Conservation (phyloP, 2,113 vertebrate genomes). For the Morphnarchus princeps region DNA sequence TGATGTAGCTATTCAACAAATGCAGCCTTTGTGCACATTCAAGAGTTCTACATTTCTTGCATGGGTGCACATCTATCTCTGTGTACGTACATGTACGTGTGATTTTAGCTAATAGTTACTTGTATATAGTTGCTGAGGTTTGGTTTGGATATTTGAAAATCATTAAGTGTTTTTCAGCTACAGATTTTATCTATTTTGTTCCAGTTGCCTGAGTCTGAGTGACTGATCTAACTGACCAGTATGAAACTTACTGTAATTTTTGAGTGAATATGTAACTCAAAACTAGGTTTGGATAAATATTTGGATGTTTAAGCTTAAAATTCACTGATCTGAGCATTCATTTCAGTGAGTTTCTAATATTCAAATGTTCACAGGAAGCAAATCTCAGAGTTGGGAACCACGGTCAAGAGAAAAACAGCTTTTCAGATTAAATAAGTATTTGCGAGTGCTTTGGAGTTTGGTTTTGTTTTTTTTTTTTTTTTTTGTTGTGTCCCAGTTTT, state of each 20-base stretch:
- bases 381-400: not conserved
- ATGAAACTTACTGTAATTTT: not conserved
- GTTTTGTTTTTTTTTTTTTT: accelerated
- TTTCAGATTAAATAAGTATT: not conserved
- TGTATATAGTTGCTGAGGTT: not conserved
- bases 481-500: not conserved
- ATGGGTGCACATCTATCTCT: not conserved
- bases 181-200: not conserved
- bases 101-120: not conserved
- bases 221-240: not conserved
- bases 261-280: not conserved
- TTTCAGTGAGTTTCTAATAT: not conserved
- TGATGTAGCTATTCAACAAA: not conserved
- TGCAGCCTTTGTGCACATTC: not conserved
- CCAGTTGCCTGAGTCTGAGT: not conserved
- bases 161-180: not conserved
- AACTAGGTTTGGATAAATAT: not conserved
- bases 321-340: not conserved
- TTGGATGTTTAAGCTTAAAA: not conserved
- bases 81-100: not conserved
- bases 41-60: not conserved
- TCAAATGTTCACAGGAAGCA: not conserved
- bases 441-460: not conserved
- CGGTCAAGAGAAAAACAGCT: not conserved
- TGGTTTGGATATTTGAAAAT: not conserved